These are phyloP conservation scores for Rhinogobio ventralis DNA, from an alignment of 2,797 vertebrate genomes.

Conservation along the genomic window DNA sequence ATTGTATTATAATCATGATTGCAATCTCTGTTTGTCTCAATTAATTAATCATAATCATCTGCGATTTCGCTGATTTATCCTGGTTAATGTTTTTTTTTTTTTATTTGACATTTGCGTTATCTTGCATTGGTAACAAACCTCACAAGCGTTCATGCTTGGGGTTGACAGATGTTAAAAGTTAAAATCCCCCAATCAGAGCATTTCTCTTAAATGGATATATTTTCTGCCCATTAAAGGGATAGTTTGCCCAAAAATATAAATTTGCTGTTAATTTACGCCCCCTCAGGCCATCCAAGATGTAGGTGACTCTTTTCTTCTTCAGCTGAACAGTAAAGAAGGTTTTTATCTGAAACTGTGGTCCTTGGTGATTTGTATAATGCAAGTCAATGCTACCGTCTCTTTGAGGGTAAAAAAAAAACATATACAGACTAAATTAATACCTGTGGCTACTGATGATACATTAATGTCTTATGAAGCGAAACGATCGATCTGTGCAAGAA, in stretches of 20 bases:
- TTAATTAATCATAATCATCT: background rate
- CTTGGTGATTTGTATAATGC: too few species aligned
- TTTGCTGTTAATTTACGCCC: too few species aligned
- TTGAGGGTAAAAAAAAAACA: too few species aligned
- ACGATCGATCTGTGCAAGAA: too few species aligned
- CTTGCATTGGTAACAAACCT: background rate
- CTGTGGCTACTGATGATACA: too few species aligned
- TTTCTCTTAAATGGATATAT: background rate
- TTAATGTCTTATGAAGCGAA: too few species aligned
- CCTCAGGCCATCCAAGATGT: too few species aligned
- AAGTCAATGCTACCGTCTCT: too few species aligned
- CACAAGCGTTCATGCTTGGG: background rate
- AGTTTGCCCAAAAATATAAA: background rate
- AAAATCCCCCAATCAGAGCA: background rate
- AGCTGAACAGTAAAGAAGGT: too few species aligned
- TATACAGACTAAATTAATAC: too few species aligned
- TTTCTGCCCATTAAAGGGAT: background rate
- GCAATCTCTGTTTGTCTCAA: background rate
- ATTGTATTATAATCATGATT: background rate
- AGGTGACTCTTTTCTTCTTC: too few species aligned
- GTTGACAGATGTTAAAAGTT: background rate
- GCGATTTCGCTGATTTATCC: background rate
- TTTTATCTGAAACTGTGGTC: too few species aligned
- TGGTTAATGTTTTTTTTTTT: background rate
- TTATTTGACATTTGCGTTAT: background rate